phyloP scores from a whole-genome alignment of 2,888 invertebrate genomes.

The Rotaria sp. region DNA sequence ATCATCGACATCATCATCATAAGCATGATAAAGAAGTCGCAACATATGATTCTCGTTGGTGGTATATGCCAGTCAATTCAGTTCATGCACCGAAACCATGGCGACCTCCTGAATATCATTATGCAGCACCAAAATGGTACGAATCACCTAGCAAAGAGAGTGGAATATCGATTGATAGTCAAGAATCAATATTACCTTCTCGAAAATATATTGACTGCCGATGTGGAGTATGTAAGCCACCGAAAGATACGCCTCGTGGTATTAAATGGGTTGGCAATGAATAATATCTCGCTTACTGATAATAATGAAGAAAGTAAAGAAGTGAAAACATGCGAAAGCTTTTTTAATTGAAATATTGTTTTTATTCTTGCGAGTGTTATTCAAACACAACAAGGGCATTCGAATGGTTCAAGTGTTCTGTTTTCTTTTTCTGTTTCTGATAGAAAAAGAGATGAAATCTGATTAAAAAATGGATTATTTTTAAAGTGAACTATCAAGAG shows the following conservation, averaged over 20 bases:
- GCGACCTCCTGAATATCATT: not conserved
- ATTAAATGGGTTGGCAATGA: not conserved
- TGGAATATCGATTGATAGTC: not conserved
- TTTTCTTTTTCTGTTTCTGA: too few relatives aligned
- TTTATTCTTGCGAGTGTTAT: too few relatives aligned
- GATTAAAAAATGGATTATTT: too few relatives aligned
- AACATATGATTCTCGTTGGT: slow-evolving; percentile 3
- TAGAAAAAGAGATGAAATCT: too few relatives aligned
- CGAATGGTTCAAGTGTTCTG: too few relatives aligned
- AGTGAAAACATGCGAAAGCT: not conserved
- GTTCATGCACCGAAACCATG: not conserved
- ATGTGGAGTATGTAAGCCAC: not conserved
- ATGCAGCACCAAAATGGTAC: not conserved
- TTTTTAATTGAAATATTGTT: too few relatives aligned
- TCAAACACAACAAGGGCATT: too few relatives aligned
- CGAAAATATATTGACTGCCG: not conserved
- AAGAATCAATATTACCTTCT: not conserved
- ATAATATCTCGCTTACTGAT: not conserved
- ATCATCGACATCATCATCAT: not conserved
- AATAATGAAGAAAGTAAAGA: not conserved
- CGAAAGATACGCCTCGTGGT: not conserved
- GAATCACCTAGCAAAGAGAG: not conserved
- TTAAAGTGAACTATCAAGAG: too few relatives aligned
- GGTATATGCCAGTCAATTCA: not conserved
- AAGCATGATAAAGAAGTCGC: not conserved